Evolutionary conservation across 2,113 vertebrate species (phyloP), one percentile per base, ranked within the genome.

Genomic region (Myotis brandtii): DNA sequence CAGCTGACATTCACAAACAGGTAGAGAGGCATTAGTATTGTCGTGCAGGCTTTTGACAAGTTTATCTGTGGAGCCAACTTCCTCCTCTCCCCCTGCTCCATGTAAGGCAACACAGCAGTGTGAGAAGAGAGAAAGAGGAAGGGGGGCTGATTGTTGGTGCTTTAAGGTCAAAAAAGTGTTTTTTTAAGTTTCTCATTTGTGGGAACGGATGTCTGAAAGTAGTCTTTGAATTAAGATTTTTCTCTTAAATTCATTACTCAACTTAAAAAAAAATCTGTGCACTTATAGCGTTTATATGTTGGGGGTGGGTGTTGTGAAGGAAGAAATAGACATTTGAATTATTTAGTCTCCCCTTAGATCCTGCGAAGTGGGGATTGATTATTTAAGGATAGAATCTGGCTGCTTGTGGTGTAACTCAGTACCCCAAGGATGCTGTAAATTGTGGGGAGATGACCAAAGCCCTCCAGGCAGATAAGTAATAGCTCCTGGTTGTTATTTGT

Each of bases 1-100:
- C 95, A 97, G 92, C 95, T 96, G 95, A 97, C 95, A 76, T 62
- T 95, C 84, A 93, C 40, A 95, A 76, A 82, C 97, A 98, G 98
- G 97, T 98, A 98, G 96, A 56, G 79, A 91, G 93, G 94, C 98
- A 95, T 96, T 90, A 0, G 34, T 82, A 88, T 95, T 93, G 66
- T 90, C 88, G 90, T 52, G 52, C 86, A 95, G 96, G 0, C 94
- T 98, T 95, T 92, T 97, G 96, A 97, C 81, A 94, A 93, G 80
- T 98, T 98, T 98, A 87, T 98, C 97, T 96, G 83, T 27, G 59
- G 32, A 62, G 59, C 67, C 20, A 80, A 59, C 79, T 96, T 67
- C 93, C 40, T 66, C 18, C 50, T 48, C 34, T 79, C 77, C 32
- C 43, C 62, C 64, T 79, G 69, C 80, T 79, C 79, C 25, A n/a